A percentile compares a stretch with the other conserved stretches of the same genome.
Evolutionary conservation across 2,888 invertebrate genomes (phyloP).

Genomic region (Zaprionus bogoriensis): DNA sequence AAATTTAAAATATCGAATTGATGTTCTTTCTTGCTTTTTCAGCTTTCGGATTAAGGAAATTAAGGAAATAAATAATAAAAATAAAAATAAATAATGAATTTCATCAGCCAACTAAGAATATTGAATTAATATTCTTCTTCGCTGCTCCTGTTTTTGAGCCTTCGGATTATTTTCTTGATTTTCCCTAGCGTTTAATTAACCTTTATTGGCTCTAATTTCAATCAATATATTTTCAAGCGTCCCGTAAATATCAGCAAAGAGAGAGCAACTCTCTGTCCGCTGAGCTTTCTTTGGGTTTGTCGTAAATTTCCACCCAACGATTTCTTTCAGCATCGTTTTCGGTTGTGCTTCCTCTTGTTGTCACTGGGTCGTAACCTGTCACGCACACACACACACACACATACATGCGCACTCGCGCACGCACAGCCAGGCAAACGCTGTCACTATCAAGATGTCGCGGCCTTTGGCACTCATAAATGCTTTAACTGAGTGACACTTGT

Average conservation of each 20-base stretch:
- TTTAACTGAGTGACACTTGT: slow-evolving; percentile 49
- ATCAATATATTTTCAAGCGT: neutral
- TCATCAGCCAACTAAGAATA: too few relatives aligned
- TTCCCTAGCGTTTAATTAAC: too few relatives aligned
- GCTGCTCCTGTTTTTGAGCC: too few relatives aligned
- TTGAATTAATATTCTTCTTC: too few relatives aligned
- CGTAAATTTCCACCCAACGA: neutral
- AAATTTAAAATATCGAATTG: too few relatives aligned
- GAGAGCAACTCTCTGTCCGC: too few relatives aligned
- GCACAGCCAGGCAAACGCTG: neutral
- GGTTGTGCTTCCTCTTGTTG: neutral
- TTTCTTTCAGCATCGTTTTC: neutral
- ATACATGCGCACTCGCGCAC: neutral
- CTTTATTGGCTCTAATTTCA: too few relatives aligned
- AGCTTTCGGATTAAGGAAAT: too few relatives aligned
- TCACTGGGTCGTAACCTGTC: neutral
- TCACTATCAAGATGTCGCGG: slow-evolving; percentile 13
- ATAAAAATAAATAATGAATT: too few relatives aligned
- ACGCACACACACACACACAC: neutral
- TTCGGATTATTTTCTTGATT: too few relatives aligned
- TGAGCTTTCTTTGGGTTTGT: neutral
- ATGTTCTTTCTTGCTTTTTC: too few relatives aligned
- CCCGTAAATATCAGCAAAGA: neutral
- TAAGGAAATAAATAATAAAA: too few relatives aligned
- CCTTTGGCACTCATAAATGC: slow-evolving; percentile 48